These are phyloP conservation scores for Esox niger DNA, from an alignment of 2,113 vertebrate genomes.

Conservation along the genomic window DNA sequence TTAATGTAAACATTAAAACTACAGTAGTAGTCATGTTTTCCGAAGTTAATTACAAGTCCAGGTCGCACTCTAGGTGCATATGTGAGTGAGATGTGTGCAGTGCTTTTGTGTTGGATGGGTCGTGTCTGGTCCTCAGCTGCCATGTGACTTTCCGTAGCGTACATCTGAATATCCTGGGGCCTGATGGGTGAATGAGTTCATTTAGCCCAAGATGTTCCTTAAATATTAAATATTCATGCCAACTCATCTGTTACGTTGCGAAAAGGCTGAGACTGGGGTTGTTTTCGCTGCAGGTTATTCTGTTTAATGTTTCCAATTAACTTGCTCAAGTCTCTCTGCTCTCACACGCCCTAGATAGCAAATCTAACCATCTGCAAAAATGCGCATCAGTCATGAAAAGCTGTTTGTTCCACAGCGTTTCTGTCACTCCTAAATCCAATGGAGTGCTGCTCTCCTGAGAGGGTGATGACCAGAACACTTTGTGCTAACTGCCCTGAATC, in stretches of 20 bases:
- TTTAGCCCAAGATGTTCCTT: background rate
- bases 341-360: background rate
- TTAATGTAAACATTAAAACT: no score
- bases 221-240: conserved; percentile 1
- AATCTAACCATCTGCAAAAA: background rate
- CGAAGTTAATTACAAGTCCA: no score
- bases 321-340: background rate
- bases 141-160: background rate
- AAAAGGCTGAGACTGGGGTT: background rate
- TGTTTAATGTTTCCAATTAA: background rate
- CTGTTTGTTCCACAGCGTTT: background rate
- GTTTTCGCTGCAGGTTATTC: background rate
- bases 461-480: background rate
- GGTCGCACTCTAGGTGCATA: no score
- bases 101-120: background rate
- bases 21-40: no score
- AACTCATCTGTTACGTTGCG: background rate
- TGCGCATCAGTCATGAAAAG: background rate
- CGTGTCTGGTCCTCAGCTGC: background rate
- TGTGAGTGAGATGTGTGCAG: background rate
- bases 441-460: background rate
- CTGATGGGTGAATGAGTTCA: background rate
- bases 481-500: background rate
- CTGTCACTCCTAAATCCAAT: background rate
- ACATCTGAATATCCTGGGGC: background rate